Evolutionary conservation across 2,797 vertebrate genomes (phyloP), one percentile per base, ranked within the genome.

Genomic region (Poeciliopsis infans): DNA sequence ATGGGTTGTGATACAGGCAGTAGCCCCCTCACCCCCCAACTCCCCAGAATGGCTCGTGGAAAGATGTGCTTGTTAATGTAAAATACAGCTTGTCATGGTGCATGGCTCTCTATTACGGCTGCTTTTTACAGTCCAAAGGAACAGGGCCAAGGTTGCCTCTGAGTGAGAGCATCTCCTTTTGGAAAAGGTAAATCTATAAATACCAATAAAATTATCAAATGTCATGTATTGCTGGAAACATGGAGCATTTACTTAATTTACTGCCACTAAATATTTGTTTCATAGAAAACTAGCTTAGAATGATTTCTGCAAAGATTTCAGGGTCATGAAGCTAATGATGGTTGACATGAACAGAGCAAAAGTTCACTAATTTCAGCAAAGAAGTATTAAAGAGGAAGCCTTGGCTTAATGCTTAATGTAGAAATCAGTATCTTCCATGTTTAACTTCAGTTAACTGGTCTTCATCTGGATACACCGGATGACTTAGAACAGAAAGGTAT

Each of bases 51-150:
- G 88, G 83, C 86, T 87, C 79, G 85, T 86, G 79, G 80, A 81
- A 80, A 82, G 77, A 88, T 83, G 41, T 49, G 86, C 85, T 91
- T 90, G 88, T 92, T 90, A 91, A 93, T 89, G 85, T 93, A 89
- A 93, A 91, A 86, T 89, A 86, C 81, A 88, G 72, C 87, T 85
- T 87, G 85, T 92, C 87, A 79, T 51, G 55, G 55, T 70, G 46
- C 61, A 59, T 15, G 36, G 81, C 70, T 88, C 83, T 88, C 84
- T 83, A 83, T 90, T 86, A 84, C 83, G 1, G 66, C 74, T 66
- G 79, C 82, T 84, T 85, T 88, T 86, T 86, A 77, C 79, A 82
- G 86, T 85, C 39, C 83, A 72, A 85, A 70, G 79, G 72, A 79
- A 45, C 31, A 20, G 77, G 78, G 79, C 76, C 84, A 84, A 82